Base-by-base conservation (phyloP, 1,140 invertebrate genomes). In the Scaptodrosophila lebanonensis region DNA sequence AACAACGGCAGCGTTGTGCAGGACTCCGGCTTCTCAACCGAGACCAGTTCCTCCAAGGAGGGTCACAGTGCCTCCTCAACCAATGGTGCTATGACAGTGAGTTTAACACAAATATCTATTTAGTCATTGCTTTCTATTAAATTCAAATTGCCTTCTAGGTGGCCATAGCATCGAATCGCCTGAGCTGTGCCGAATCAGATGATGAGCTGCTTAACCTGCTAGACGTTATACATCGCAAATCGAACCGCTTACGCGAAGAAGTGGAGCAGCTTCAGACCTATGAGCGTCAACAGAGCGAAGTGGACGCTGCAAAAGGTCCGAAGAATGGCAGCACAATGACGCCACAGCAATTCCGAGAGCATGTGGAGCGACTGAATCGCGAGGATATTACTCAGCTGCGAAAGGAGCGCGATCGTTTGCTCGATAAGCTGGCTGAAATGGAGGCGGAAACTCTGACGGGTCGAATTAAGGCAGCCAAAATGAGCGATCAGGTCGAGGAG, bases 141-240 rank as follows among this genome's bases (percentile, higher is more conserved):
- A 20, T 17, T 25, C 0, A 29, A 12, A 22, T 1, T 11, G 11
- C 32, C 5, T 12, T 6, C 2, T 3, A 86, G 84, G 82, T 77
- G 51, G 63, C 73, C 70, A 75, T 79, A 45, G 84, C 82, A 40
- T 65, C 77, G 27, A 86, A 86, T 65, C 84, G 84, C 15, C 51
- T 86, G 30, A 70, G 72, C 39, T 84, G 79, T 50, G 61, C 63
- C 51, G 91, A 92, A 52, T 89, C 89, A 11, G 93, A 95, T 83
- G 94, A 95, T 75, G 95, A 96, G 72, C 88, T 96, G 7, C 94
- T 93, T 91, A 93, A 94, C 62, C 88, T 96, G 17, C 88, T 96
- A 42, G 94, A 96, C 79, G 92, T 95, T 59, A 95, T 95, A 65
- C 93, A 96, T 60, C 88, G 92, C 16, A 94, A 94, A 67, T 94